Base-by-base conservation (phyloP, 2,113 vertebrate genomes). In the Progne subis region DNA sequence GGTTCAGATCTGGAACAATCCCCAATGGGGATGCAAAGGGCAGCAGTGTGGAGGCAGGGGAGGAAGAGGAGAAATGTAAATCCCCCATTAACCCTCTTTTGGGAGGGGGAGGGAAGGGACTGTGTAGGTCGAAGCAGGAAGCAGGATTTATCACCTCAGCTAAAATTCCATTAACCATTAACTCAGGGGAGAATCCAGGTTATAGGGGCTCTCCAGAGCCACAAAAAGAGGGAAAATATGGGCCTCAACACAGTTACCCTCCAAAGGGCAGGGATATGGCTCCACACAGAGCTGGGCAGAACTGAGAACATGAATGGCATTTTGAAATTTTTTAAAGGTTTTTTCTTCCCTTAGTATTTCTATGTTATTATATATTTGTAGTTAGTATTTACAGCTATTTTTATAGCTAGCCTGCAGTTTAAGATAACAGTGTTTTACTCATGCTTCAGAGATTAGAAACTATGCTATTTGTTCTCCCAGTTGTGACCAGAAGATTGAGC, bases 11-110 rank as follows among this genome's bases (percentile, higher is more conserved):
- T 29, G 65, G 37, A 76, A 57, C 79, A 57, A 79, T 65, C 47
- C 61, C 57, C 63, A 57, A 0, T 19, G 53, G 41, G 70, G 72
- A 65, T 90, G 53, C 47, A 68, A 64, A 86, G 52, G 17, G 43
- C 15, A 80, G 32, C 53, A 71, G 34, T 19, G 43, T 77, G 72
- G 92, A 94, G 85, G 61, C 39, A 88, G 46, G 18, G 52, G 43
- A 92, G 59, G 79, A 82, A 50, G 46, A 34, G 71, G 43, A 85
- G 75, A 92, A 82, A 90, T 53, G 67, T 24, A 94, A 96, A 97
- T 92, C 67, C 55, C 56, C 65, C 20, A 7, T 80, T 65, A 81
- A 75, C 32, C 19, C 41, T 91, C 63, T 76, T 69, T 49, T 71
- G 49, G 82, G 44, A 82, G 24, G 37, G 47, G 24, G 34, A 67